A percentile compares a stretch with the other conserved stretches of the same genome.
These are phyloP conservation scores for Coracias cyanogaster DNA, from an alignment of 2,797 vertebrate genomes.

Conservation along the genomic window DNA sequence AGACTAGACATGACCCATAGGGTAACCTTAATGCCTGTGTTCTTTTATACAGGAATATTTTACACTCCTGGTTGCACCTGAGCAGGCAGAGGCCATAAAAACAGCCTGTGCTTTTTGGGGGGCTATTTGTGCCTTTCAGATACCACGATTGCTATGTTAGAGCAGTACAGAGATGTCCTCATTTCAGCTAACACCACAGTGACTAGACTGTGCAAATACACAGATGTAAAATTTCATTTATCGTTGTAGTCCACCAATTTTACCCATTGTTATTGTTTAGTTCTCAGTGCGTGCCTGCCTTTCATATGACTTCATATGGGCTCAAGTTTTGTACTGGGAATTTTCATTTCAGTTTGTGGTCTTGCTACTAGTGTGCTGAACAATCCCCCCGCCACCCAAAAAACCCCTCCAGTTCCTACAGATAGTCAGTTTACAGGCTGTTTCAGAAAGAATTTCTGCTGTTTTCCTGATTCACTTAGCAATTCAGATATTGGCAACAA, in stretches of 20 bases:
- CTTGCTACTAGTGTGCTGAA: background rate
- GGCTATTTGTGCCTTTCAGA: background rate
- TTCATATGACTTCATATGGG: background rate
- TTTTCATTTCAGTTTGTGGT: background rate
- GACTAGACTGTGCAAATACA: background rate
- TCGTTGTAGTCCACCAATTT: background rate
- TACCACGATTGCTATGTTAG: background rate
- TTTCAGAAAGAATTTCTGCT: background rate
- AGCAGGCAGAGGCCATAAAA: background rate
- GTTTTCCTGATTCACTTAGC: background rate
- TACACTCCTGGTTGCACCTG: background rate
- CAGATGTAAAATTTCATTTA: background rate
- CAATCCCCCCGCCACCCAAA: accelerated
- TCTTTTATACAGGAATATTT: background rate
- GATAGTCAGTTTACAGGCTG: background rate
- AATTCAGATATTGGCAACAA: background rate
- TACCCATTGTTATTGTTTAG: background rate
- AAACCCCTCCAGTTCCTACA: background rate
- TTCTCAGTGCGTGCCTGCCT: background rate
- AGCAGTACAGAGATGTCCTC: background rate
- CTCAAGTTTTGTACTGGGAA: background rate
- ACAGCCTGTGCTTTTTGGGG: background rate
- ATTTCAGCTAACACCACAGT: background rate
- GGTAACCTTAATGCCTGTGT: background rate
- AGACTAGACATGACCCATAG: background rate